Evolutionary conservation across 2,888 invertebrate genomes (phyloP).

Genomic region (Polydrusus cervinus): DNA sequence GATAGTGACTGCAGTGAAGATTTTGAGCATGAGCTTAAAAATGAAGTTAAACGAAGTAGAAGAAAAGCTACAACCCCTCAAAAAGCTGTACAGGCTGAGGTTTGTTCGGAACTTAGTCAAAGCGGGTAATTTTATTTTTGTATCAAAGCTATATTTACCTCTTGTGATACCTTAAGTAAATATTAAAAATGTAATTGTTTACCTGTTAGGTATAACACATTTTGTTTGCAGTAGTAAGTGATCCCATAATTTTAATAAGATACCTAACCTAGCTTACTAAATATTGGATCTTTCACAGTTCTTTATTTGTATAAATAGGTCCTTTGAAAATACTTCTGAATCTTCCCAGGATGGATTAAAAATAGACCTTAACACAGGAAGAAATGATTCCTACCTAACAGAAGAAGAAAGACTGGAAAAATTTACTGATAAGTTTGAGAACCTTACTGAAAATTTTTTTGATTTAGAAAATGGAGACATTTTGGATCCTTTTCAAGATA

Average conservation of each 20-base stretch:
- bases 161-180: too few species aligned
- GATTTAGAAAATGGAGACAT: constrained; percentile 53
- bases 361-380: background rate
- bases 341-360: constrained; percentile 13
- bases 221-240: too few species aligned
- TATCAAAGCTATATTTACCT: too few species aligned
- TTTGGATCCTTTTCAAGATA: constrained; percentile 60
- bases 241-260: too few species aligned
- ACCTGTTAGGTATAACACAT: too few species aligned
- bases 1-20: constrained; percentile 59
- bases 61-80: constrained; percentile 67
- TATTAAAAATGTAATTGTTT: too few species aligned
- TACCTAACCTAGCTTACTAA: too few species aligned
- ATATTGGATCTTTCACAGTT: too few species aligned
- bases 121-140: constrained; percentile 49
- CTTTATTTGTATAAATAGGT: constrained; percentile 30
- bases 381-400: background rate
- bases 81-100: constrained; percentile 56
- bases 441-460: constrained; percentile 48
- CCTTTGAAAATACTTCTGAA: constrained; percentile 14
- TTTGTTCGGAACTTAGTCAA: constrained; percentile 63
- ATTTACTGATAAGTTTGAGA: constrained; percentile 45
- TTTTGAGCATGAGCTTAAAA: constrained; percentile 48
- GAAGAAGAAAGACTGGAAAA: constrained; percentile 12
- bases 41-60: constrained; percentile 62